A percentile compares a stretch with the other conserved stretches of the same genome.
Conservation (phyloP, 2,888 invertebrate genomes). For the Lithophane socia region DNA sequence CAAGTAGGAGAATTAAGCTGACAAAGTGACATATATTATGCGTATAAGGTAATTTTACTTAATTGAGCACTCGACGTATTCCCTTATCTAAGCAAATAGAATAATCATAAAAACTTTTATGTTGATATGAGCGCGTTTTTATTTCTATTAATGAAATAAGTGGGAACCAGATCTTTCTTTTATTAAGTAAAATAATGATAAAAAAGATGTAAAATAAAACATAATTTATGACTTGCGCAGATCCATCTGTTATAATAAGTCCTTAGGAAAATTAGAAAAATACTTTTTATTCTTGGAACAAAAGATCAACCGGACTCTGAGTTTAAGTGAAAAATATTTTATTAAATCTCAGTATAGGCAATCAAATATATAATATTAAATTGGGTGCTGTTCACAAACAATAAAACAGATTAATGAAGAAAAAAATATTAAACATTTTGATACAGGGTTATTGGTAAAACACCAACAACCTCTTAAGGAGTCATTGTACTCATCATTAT, state of each 20-base stretch:
- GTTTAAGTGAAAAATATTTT: not conserved
- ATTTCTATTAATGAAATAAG: not conserved
- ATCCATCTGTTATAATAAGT: not conserved
- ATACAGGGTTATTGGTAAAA: too few species aligned
- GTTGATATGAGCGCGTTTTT: not conserved
- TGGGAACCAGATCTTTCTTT: not conserved
- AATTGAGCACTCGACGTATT: constrained; percentile 44
- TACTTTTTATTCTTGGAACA: not conserved
- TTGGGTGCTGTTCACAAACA: not conserved
- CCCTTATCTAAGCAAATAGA: constrained; percentile 31
- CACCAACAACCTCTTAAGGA: too few species aligned
- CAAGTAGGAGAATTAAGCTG: constrained; percentile 63
- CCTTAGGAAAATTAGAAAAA: not conserved
- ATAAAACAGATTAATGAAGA: not conserved
- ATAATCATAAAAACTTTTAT: constrained; percentile 31
- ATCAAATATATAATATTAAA: constrained; percentile 3
- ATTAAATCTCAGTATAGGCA: constrained; percentile 10
- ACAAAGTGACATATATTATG: constrained; percentile 63
- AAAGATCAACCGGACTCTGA: not conserved
- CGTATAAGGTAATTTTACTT: constrained; percentile 54
- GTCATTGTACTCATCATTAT: too few species aligned
- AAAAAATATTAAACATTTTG: not conserved
- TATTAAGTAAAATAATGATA: not conserved
- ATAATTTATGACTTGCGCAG: not conserved
- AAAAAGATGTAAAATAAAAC: not conserved